phyloP scores from a whole-genome alignment of 2,888 invertebrate species.

The Oasisia sp. region DNA sequence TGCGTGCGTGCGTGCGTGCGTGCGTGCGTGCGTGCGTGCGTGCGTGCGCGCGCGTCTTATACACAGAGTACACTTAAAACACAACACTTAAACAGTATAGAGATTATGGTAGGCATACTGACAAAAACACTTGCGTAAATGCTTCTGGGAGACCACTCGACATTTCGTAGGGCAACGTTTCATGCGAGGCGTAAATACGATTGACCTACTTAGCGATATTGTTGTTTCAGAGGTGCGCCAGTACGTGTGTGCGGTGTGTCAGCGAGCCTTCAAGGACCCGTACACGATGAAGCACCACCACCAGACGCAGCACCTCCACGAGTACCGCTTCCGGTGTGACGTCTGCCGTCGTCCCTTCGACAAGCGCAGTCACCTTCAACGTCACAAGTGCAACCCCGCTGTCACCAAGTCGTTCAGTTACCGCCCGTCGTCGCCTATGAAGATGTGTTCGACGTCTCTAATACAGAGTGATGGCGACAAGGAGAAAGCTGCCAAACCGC shows the following conservation, averaged over 20 bases:
- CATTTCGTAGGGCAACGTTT: too few relatives aligned
- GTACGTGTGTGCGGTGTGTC: background rate
- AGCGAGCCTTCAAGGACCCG: background rate
- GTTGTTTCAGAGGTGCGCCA: background rate
- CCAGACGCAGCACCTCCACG: background rate
- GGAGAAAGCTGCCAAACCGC: background rate
- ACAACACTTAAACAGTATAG: too few relatives aligned
- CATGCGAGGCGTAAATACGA: too few relatives aligned
- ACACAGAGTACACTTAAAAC: too few relatives aligned
- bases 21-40: too few relatives aligned
- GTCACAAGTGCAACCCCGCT: background rate
- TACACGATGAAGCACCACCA: conserved; percentile 17
- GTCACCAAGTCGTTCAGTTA: background rate
- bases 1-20: too few relatives aligned
- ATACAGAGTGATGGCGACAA: background rate
- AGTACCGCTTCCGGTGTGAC: conserved; percentile 2
- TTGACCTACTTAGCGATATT: background rate
- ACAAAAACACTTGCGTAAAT: too few relatives aligned
- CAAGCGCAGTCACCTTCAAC: background rate
- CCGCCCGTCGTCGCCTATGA: background rate
- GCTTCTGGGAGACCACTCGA: too few relatives aligned
- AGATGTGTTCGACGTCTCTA: background rate
- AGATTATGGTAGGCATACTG: too few relatives aligned
- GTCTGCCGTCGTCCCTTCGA: background rate
- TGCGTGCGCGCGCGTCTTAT: too few relatives aligned